Evolutionary conservation across 2,888 invertebrate genomes (phyloP).

Genomic region (Aradus depressus): DNA sequence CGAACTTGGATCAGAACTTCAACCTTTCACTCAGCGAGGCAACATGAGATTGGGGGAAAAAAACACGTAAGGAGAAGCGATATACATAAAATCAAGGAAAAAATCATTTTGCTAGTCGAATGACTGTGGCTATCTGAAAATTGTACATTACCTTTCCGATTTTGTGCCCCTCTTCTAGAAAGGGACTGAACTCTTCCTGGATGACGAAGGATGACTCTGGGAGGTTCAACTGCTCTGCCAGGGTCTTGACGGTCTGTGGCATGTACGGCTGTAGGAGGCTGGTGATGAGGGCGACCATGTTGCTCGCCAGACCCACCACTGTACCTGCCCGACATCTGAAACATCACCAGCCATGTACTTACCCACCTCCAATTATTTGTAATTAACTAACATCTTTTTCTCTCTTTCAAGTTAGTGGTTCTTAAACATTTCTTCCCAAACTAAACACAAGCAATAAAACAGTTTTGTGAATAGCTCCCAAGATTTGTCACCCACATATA

Average conservation of each 20-base stretch:
- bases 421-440: too few species aligned
- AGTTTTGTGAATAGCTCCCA: too few species aligned
- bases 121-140: not conserved
- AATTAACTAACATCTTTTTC: too few species aligned
- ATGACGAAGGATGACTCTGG: conserved; percentile 42
- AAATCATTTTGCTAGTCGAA: not conserved
- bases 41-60: too few species aligned
- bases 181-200: conserved; percentile 37
- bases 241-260: conserved; percentile 61
- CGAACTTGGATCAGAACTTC: too few species aligned
- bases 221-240: conserved; percentile 63
- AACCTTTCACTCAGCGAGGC: too few species aligned
- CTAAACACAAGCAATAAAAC: too few species aligned
- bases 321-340: conserved; percentile 50
- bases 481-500: too few species aligned
- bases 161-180: conserved; percentile 68
- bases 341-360: too few species aligned
- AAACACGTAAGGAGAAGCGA: conserved; percentile 1
- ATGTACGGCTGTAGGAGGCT: conserved; percentile 80
- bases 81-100: not conserved
- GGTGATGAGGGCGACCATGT: conserved; percentile 67
- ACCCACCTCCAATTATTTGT: too few species aligned
- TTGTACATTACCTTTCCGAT: conserved; percentile 52
- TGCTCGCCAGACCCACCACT: conserved; percentile 72
- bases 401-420: too few species aligned